A percentile compares a stretch with the other conserved stretches of the same genome.
phyloP scores from a whole-genome alignment of 2,797 vertebrate genomes.

The Anisognathus igniventris region DNA sequence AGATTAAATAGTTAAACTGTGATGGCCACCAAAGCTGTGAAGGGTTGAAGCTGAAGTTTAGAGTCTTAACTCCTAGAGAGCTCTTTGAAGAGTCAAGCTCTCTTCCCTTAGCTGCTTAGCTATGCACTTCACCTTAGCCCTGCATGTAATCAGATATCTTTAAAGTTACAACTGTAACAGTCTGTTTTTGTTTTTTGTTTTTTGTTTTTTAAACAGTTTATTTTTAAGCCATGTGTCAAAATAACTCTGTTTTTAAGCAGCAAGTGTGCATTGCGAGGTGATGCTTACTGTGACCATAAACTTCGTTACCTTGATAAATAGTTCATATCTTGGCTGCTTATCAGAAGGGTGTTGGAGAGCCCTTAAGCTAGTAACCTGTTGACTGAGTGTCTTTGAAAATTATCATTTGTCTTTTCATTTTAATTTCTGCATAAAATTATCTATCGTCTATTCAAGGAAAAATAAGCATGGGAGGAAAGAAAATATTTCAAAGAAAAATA shows the following conservation, averaged over 20 bases:
- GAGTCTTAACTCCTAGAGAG: not conserved
- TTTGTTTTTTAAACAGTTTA: not conserved
- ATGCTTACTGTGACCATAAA: slow-evolving; percentile 10
- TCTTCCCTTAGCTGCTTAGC: not conserved
- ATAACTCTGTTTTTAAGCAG: not conserved
- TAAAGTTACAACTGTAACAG: not conserved
- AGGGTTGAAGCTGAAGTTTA: not conserved
- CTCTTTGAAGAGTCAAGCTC: not conserved
- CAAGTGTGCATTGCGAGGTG: slow-evolving; percentile 1
- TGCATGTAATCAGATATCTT: not conserved
- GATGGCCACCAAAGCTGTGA: not conserved
- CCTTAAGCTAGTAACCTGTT: slow-evolving; percentile 22
- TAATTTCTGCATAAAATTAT: slow-evolving; percentile 47
- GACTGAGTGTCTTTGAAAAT: not conserved
- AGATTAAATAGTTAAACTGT: not conserved
- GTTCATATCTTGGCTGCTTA: not conserved
- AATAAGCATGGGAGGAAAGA: not conserved
- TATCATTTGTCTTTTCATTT: not conserved
- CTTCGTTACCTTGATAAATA: slow-evolving; percentile 35
- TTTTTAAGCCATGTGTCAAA: not conserved
- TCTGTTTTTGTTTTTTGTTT: not conserved
- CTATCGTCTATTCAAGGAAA: not conserved
- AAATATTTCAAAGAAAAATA: not conserved
- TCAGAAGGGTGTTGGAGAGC: not conserved
- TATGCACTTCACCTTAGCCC: not conserved